Conservation (phyloP, 2,113 vertebrate species). For the Dicaeum eximium region DNA sequence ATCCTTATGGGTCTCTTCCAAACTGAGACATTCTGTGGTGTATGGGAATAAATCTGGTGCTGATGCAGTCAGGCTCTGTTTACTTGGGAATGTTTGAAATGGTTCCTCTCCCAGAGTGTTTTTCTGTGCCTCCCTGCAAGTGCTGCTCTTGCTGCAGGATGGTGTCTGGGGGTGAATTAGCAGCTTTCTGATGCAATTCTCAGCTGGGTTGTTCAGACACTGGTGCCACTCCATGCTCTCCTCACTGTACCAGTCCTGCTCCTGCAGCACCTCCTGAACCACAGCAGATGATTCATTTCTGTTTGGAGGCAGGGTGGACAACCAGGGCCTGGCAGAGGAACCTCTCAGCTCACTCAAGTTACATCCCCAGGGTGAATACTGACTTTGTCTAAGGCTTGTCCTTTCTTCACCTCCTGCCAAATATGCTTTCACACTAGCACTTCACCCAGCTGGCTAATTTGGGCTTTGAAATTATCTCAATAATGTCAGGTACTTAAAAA, state of each 20-base stretch:
- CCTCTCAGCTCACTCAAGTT: background rate
- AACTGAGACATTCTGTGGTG: background rate
- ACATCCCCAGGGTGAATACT: slow-evolving; percentile 30
- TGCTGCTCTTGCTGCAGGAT: background rate
- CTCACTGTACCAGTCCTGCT: background rate
- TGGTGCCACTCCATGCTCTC: background rate
- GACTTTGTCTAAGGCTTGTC: background rate
- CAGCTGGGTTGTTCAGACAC: background rate
- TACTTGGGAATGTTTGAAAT: background rate
- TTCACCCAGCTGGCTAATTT: slow-evolving; percentile 37
- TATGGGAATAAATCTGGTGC: rapidly evolving
- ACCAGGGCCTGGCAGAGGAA: background rate
- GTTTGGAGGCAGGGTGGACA: slow-evolving; percentile 42
- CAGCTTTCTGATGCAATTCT: slow-evolving; percentile 49
- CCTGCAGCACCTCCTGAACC: slow-evolving; percentile 28
- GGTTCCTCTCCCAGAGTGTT: background rate
- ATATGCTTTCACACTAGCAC: slow-evolving; percentile 4
- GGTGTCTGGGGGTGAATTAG: background rate
- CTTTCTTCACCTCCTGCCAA: slow-evolving; percentile 51
- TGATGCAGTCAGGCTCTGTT: background rate
- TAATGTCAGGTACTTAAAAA: slow-evolving; percentile 49
- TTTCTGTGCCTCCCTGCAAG: background rate
- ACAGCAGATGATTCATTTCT: slow-evolving; percentile 45
- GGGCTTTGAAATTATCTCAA: slow-evolving; percentile 46
- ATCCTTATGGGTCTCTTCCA: background rate